Conservation (phyloP, 1,140 invertebrate species). For the Wasmannia auropunctata region DNA sequence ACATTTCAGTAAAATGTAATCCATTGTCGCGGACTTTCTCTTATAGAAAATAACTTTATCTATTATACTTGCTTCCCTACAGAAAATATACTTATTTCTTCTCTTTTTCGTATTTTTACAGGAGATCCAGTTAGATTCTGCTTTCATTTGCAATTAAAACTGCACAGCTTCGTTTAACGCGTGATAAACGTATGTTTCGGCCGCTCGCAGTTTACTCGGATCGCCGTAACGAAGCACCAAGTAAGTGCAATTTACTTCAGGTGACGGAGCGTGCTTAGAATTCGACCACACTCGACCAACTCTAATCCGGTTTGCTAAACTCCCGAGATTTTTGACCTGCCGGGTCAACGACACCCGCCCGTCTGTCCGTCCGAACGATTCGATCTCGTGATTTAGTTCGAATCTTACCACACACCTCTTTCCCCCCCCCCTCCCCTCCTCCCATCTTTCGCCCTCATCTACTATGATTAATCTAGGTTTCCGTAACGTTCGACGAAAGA, state of each 20-base stretch:
- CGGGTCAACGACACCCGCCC: slow-evolving; percentile 45
- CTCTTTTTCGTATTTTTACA: background rate
- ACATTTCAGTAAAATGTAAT: background rate
- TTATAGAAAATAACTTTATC: background rate
- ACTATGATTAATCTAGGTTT: slow-evolving; percentile 79
- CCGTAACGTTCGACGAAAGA: slow-evolving; percentile 71
- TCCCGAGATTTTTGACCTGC: slow-evolving; percentile 57
- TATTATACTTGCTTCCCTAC: background rate
- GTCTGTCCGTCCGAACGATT: slow-evolving; percentile 40
- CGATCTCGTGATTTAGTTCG: slow-evolving; percentile 38
- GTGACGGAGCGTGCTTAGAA: slow-evolving; percentile 69
- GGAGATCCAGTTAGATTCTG: too few species aligned
- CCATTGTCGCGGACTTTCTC: background rate
- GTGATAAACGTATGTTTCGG: slow-evolving; percentile 4
- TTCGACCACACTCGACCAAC: slow-evolving; percentile 3
- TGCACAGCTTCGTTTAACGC: slow-evolving; percentile 1
- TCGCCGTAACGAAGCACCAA: slow-evolving; percentile 64
- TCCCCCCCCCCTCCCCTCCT: too few species aligned
- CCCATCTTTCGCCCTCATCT: slow-evolving; percentile 55
- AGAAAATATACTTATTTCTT: background rate
- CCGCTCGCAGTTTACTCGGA: background rate
- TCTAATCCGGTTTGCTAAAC: slow-evolving; percentile 29
- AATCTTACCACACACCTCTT: slow-evolving; percentile 33
- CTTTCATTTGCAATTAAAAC: slow-evolving; percentile 15
- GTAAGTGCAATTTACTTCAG: slow-evolving; percentile 68